Percentiles rank a stretch among this genome's conserved stretches.
phyloP scores from a whole-genome alignment of 2,113 vertebrate genomes.

The Ovibos moschatus region DNA sequence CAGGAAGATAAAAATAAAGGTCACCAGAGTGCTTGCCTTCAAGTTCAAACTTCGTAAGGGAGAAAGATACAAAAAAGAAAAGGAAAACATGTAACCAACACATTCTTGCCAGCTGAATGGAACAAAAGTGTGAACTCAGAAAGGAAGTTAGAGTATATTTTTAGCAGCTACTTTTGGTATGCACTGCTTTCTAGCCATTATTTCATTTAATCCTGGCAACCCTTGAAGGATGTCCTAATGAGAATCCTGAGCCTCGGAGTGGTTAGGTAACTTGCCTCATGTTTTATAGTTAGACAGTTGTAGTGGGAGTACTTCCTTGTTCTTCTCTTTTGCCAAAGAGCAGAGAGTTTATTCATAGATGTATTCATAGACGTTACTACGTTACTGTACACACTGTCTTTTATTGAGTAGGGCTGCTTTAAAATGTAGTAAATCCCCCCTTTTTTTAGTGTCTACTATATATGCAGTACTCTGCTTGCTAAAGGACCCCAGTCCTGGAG shows the following conservation, averaged over 20 bases:
- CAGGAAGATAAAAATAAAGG: not conserved
- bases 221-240: not conserved
- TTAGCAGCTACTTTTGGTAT: conserved; percentile 7
- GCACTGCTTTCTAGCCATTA: not conserved
- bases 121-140: not conserved
- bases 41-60: not conserved
- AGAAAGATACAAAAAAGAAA: not conserved
- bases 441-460: not conserved
- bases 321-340: not conserved
- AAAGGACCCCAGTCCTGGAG: not conserved
- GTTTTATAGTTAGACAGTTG: not conserved
- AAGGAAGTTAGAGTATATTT: conserved; percentile 7
- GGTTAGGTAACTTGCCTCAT: not conserved
- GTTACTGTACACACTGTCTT: not conserved
- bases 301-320: not conserved
- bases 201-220: not conserved
- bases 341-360: not conserved
- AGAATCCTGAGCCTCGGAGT: not conserved
- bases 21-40: not conserved
- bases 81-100: not conserved
- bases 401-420: not conserved
- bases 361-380: not conserved
- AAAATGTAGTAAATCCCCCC: not conserved
- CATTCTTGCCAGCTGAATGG: not conserved
- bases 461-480: not conserved